Evolutionary conservation across 2,888 invertebrate species (phyloP), one percentile per base, ranked within the genome.

Genomic region (Epinotia nisella): DNA sequence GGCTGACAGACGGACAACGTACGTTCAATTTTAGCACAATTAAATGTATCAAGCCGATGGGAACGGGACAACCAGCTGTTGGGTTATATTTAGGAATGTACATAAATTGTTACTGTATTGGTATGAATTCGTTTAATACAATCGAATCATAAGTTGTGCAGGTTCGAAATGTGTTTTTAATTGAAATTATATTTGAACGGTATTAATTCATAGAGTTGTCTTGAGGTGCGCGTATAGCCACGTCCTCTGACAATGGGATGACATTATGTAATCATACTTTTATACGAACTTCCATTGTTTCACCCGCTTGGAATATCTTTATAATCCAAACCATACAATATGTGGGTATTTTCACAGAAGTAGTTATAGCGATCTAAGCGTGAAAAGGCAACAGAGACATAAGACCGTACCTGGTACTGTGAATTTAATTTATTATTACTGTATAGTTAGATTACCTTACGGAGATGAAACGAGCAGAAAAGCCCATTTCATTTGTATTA

Each of bases 1-100:
- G 4, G 1, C 61, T 64, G 64, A 64, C 73, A 73, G 51, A 73
- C 68, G 69, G 64, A 62, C 51, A 53, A 64, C 64, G 73, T 58
- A 55, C 41, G 39, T 64, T 62, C 59, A 73, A 69, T 73, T 73
- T 73, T 56, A 58, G 73, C 68, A 69, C 73, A 73, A 73, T 73
- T 73, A 73, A 67, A 17, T 61, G 35, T 58, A 73, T 68, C 51
- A 58, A 59, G 62, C 49, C 39, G 62, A 62, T 73, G 58, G 62
- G 72, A 73, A 68, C 51, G 68, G n/a, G 45, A 55, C 51, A 56
- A 49, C 61, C 61, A 69, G 64, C 69, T 69, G 69, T 69, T 73
- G 41, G 49, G 39, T 59, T 24, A 71, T 60, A 66, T 21, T 51
- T 53, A n/a, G 5, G 39, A 49, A 65, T 65, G 58, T 51, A 58